phyloP scores from a whole-genome alignment of 2,113 vertebrate genomes.

The Azemiops feae region DNA sequence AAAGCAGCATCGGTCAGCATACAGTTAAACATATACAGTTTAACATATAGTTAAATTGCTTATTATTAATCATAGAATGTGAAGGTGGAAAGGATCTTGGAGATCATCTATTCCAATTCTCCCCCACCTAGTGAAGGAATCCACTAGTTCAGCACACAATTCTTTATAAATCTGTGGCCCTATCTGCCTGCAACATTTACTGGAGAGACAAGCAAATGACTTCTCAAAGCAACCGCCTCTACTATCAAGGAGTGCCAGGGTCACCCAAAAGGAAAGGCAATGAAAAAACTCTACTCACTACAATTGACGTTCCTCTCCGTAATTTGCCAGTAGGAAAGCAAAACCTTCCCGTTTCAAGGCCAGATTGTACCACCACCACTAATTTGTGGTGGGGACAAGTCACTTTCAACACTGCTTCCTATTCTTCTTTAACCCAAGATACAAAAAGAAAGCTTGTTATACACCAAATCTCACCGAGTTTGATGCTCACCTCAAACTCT shows the following conservation, averaged over 20 bases:
- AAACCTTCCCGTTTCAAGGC: background rate
- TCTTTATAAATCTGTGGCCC: background rate
- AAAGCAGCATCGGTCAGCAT: background rate
- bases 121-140: background rate
- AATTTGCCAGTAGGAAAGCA: background rate
- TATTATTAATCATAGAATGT: background rate
- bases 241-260: background rate
- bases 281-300: background rate
- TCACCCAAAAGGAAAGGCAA: background rate
- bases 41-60: background rate
- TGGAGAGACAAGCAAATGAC: background rate
- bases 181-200: background rate
- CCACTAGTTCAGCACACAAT: background rate
- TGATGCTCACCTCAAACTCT: background rate
- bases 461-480: background rate
- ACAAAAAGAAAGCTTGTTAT: background rate
- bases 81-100: background rate
- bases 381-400: background rate
- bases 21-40: no score
- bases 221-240: background rate
- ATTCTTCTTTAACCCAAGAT: background rate
- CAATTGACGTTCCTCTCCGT: background rate
- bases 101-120: background rate
- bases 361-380: background rate
- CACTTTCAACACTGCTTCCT: background rate